These are phyloP conservation scores for Amiota communis DNA, from an alignment of 2,888 invertebrate species.

Conservation along the genomic window DNA sequence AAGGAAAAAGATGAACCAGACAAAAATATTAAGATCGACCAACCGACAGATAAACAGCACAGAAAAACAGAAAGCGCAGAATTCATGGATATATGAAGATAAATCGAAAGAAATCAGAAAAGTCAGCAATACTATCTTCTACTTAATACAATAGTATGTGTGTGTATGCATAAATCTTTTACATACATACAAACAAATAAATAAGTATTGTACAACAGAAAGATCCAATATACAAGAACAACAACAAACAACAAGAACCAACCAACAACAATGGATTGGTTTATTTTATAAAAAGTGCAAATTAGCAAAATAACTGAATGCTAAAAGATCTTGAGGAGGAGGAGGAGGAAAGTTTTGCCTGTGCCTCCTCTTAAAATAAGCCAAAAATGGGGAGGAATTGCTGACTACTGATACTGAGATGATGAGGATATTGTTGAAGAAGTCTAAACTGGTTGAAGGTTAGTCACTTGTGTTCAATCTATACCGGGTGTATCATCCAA, in stretches of 20 bases:
- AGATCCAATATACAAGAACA: slow-evolving; percentile 31
- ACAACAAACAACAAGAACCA: slow-evolving; percentile 35
- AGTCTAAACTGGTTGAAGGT: too few relatives aligned
- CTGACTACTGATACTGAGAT: too few relatives aligned
- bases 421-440: too few relatives aligned
- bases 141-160: slow-evolving; percentile 12
- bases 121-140: neutral
- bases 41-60: neutral
- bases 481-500: too few relatives aligned
- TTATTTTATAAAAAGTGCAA: slow-evolving; percentile 64
- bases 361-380: too few relatives aligned
- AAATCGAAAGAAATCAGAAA: too few relatives aligned
- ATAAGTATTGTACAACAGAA: slow-evolving; percentile 13
- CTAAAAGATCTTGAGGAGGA: too few relatives aligned
- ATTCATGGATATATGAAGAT: neutral
- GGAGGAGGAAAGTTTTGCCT: too few relatives aligned
- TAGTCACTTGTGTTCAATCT: too few relatives aligned
- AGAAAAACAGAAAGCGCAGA: neutral
- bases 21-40: slow-evolving; percentile 21
- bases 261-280: slow-evolving; percentile 42
- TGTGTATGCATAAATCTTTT: slow-evolving; percentile 59
- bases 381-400: too few relatives aligned
- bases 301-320: slow-evolving; percentile 61
- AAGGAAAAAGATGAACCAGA: slow-evolving; percentile 26
- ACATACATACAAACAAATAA: slow-evolving; percentile 15